phyloP scores from a whole-genome alignment of 2,888 invertebrate species.

The Tyria jacobaeae region DNA sequence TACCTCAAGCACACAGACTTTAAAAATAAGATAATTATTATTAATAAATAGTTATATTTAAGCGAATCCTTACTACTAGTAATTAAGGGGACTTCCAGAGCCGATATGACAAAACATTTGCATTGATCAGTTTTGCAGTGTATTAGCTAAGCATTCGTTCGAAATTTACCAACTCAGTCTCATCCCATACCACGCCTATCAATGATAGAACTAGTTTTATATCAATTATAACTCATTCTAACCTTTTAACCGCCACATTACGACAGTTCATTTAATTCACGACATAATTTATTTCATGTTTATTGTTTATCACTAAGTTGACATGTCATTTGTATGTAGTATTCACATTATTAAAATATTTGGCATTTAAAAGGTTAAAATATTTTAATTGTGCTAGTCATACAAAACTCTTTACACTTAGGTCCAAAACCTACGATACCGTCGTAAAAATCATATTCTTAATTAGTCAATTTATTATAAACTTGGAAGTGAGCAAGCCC shows the following conservation, averaged over 20 bases:
- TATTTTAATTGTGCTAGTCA: conserved; percentile 29
- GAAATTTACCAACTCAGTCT: conserved; percentile 57
- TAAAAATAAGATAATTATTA: conserved; percentile 67
- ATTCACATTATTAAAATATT: conserved; percentile 14
- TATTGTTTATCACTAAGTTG: neutral
- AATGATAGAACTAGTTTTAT: conserved; percentile 35
- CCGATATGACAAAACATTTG: conserved; percentile 62
- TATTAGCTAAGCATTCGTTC: conserved; percentile 59
- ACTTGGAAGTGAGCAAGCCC: conserved; percentile 76
- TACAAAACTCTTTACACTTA: conserved; percentile 45
- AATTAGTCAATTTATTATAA: conserved; percentile 36
- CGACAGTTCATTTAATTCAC: conserved; percentile 7
- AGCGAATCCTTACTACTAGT: conserved; percentile 47
- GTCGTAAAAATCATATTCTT: conserved; percentile 37
- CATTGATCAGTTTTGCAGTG: conserved; percentile 56
- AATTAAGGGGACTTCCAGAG: conserved; percentile 50
- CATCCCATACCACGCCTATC: conserved; percentile 55
- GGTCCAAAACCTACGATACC: conserved; percentile 42
- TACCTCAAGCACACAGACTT: conserved; percentile 79
- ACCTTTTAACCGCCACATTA: conserved; percentile 27
- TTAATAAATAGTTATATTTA: conserved; percentile 60
- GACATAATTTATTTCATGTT: conserved; percentile 6
- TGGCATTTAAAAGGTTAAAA: conserved; percentile 17
- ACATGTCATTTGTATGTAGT: conserved; percentile 12
- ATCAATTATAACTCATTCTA: conserved; percentile 35